Conservation (phyloP, 2,113 vertebrate genomes). For the Esox niger region DNA sequence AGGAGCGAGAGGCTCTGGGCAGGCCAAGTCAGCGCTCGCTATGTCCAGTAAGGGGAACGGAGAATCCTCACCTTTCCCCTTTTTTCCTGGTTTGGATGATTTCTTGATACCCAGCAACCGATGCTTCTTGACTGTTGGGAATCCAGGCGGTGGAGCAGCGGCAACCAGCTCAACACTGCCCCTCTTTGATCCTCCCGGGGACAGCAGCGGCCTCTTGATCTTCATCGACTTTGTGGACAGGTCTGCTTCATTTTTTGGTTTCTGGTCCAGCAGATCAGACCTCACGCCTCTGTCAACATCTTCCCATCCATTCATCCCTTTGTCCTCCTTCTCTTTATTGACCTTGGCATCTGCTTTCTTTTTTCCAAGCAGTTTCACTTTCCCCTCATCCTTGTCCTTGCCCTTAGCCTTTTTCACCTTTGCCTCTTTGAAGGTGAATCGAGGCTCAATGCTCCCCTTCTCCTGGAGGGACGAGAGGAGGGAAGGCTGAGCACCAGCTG, state of each 20-base stretch:
- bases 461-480: constrained; percentile 59
- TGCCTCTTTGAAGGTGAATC: constrained; percentile 71
- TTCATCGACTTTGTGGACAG: constrained; percentile 45
- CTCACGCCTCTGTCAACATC: neutral
- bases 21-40: constrained; percentile 9
- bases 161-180: constrained; percentile 34
- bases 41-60: constrained; percentile 34
- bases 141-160: constrained; percentile 38
- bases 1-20: constrained; percentile 37
- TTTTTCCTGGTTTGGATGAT: neutral
- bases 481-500: constrained; percentile 58
- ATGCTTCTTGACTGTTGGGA: constrained; percentile 45
- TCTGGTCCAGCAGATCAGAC: constrained; percentile 7
- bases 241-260: constrained; percentile 43
- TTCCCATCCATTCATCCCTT: neutral
- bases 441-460: constrained; percentile 30
- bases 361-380: constrained; percentile 37
- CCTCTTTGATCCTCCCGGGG: constrained; percentile 12
- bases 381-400: constrained; percentile 45
- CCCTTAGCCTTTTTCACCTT: constrained; percentile 50
- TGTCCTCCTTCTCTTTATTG: neutral
- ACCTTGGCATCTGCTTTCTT: constrained; percentile 22
- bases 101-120: constrained; percentile 42
- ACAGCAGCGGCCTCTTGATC: constrained; percentile 28
- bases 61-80: constrained; percentile 4